Percentiles rank a stretch among this genome's conserved stretches.
Conservation (phyloP, 2,797 vertebrate species). For the Rhinogobio ventralis region DNA sequence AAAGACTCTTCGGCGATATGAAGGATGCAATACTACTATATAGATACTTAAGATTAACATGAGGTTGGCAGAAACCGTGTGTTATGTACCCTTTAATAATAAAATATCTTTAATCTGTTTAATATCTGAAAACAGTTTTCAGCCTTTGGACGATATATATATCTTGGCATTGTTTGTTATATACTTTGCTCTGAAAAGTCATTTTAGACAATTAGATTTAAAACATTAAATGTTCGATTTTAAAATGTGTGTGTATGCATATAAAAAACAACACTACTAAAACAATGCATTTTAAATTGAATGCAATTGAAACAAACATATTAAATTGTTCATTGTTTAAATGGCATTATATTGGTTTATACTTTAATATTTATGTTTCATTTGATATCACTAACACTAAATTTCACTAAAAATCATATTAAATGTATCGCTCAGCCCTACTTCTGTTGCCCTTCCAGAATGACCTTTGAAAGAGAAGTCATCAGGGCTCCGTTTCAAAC, state of each 20-base stretch:
- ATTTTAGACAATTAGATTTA: neutral
- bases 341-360: neutral
- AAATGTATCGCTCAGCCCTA: neutral
- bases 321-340: neutral
- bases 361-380: neutral
- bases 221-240: no score
- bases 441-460: constrained; percentile 18
- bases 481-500: constrained; percentile 2
- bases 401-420: neutral
- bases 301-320: neutral
- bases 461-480: constrained; percentile 38
- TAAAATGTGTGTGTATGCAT: no score
- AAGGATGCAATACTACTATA: no score
- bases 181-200: neutral
- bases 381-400: neutral
- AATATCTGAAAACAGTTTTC: neutral
- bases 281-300: no score
- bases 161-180: neutral
- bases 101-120: no score
- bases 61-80: no score
- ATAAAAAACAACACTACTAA: no score
- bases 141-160: neutral
- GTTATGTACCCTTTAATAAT: no score
- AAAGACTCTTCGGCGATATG: no score
- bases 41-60: no score